Percentiles rank a stretch among this genome's conserved stretches.
Conservation (phyloP, 2,888 invertebrate genomes). For the Bibio marci region DNA sequence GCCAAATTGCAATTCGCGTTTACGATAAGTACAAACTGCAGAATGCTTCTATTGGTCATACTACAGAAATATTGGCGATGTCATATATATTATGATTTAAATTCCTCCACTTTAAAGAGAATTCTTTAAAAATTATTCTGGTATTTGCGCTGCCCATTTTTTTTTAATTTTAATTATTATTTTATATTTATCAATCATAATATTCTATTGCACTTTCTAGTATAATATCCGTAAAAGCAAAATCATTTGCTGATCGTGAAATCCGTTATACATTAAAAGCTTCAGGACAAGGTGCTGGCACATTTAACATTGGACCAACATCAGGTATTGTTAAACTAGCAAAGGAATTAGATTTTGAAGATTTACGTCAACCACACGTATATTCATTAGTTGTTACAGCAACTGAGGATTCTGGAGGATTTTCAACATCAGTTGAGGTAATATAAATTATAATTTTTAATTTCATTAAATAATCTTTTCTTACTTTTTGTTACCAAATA, state of each 20-base stretch:
- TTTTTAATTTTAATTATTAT: too few relatives aligned
- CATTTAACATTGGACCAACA: constrained; percentile 87
- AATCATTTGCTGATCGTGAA: constrained; percentile 91
- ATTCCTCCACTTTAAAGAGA: too few relatives aligned
- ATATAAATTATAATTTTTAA: constrained; percentile 4
- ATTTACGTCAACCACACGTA: constrained; percentile 81
- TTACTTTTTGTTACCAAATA: neutral
- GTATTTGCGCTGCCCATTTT: too few relatives aligned
- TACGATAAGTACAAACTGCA: too few relatives aligned
- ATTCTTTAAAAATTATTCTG: too few relatives aligned
- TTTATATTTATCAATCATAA: too few relatives aligned
- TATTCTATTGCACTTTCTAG: too few relatives aligned
- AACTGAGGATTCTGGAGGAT: constrained; percentile 94
- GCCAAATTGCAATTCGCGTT: too few relatives aligned
- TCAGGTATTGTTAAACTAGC: constrained; percentile 91
- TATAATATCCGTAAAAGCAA: constrained; percentile 92
- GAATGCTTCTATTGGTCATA: too few relatives aligned
- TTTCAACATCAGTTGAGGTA: constrained; percentile 88
- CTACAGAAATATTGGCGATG: too few relatives aligned
- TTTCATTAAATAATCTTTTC: neutral
- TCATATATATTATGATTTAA: too few relatives aligned
- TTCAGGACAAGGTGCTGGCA: constrained; percentile 84
- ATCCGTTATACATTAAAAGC: constrained; percentile 92
- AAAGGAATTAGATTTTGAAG: constrained; percentile 93
- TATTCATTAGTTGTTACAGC: constrained; percentile 87